These are phyloP conservation scores for Octonoba sinensis DNA, from an alignment of 2,888 invertebrate species.

Conservation along the genomic window DNA sequence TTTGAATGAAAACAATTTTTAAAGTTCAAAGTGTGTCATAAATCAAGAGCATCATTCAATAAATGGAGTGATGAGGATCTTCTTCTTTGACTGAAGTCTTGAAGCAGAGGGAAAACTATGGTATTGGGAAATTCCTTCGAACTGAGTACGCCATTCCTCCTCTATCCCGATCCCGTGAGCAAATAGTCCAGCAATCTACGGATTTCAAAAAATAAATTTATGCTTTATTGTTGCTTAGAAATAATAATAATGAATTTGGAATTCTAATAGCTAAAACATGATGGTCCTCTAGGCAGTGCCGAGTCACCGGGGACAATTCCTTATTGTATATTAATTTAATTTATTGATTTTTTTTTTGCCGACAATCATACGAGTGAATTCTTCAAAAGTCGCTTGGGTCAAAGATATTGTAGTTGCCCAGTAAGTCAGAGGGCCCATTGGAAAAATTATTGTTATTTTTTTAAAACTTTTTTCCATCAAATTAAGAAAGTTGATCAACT, in stretches of 20 bases:
- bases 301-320: slow-evolving; percentile 2
- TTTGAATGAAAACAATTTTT: too few species aligned
- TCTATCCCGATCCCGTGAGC: slow-evolving; percentile 45
- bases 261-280: slow-evolving; percentile 14
- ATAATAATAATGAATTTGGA: slow-evolving; percentile 33
- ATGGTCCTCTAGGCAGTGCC: slow-evolving; percentile 49
- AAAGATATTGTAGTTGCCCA: too few species aligned
- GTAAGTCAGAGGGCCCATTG: too few species aligned
- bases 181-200: slow-evolving; percentile 51
- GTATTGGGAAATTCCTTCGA: slow-evolving; percentile 9
- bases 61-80: slow-evolving; percentile 15
- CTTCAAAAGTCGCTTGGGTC: too few species aligned
- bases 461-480: too few species aligned
- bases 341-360: too few species aligned
- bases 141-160: slow-evolving; percentile 25
- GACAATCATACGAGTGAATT: too few species aligned
- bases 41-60: neutral
- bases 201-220: slow-evolving; percentile 54
- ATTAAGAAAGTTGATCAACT: too few species aligned
- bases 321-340: too few species aligned
- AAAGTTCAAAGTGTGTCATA: too few species aligned
- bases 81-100: slow-evolving; percentile 22
- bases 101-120: neutral
- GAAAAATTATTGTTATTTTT: too few species aligned
- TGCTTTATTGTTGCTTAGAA: slow-evolving; percentile 37